These are phyloP conservation scores for Danio kyathit DNA, from an alignment of 2,797 vertebrate species.

Conservation along the genomic window DNA sequence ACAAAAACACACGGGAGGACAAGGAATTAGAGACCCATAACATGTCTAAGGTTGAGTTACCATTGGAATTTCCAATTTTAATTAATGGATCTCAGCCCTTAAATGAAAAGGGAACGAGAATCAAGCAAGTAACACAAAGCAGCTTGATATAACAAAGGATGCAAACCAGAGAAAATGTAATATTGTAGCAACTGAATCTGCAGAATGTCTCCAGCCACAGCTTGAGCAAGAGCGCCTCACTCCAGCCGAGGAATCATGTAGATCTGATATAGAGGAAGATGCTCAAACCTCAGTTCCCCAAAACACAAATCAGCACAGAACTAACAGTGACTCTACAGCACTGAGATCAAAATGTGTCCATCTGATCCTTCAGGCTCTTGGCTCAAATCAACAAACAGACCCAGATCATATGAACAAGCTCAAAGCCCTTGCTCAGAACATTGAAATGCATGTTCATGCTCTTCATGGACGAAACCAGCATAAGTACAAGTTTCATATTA, in stretches of 20 bases:
- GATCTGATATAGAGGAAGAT: background rate
- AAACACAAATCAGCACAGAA: background rate
- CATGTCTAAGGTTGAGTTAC: background rate
- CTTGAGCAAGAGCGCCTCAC: background rate
- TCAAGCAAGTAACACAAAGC: background rate
- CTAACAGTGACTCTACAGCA: background rate
- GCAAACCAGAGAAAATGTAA: background rate
- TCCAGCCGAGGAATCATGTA: background rate
- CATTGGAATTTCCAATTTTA: background rate
- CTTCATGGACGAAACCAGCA: constrained; percentile 75
- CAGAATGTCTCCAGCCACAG: background rate
- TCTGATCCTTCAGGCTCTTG: constrained; percentile 83
- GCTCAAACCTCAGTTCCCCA: background rate
- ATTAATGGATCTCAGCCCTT: background rate
- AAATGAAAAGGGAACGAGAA: background rate
- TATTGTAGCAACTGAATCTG: background rate
- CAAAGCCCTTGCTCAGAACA: constrained; percentile 73
- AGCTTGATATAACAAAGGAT: constrained; percentile 1
- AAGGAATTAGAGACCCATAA: background rate
- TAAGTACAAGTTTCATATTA: constrained; percentile 89
- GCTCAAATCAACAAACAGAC: constrained; percentile 34
- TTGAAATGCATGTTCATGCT: constrained; percentile 81
- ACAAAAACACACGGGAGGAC: constrained; percentile 40
- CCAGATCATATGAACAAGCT: constrained; percentile 45
- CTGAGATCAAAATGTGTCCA: constrained; percentile 76